These are phyloP conservation scores for Yoshiicerus persimilis DNA, from an alignment of 1,140 invertebrate species.

Conservation along the genomic window DNA sequence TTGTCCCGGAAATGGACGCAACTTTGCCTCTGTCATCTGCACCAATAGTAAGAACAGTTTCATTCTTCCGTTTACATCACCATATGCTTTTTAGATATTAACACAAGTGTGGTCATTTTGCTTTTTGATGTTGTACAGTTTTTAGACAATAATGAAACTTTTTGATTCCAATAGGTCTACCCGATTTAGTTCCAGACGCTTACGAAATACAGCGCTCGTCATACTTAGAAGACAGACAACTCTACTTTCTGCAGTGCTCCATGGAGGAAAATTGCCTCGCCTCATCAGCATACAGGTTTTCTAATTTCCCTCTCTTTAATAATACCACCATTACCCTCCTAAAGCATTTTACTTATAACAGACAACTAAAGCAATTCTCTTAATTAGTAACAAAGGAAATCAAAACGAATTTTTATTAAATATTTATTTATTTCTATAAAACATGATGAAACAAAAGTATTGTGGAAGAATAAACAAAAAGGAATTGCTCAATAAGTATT, in stretches of 20 bases:
- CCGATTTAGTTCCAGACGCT: constrained; percentile 83
- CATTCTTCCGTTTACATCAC: neutral
- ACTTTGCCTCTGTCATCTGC: constrained; percentile 76
- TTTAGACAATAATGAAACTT: neutral
- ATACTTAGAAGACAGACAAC: constrained; percentile 82
- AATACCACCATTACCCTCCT: too few relatives aligned
- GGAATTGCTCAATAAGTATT: too few relatives aligned
- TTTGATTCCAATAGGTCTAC: constrained; percentile 59
- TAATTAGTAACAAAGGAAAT: too few relatives aligned
- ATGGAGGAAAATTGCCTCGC: constrained; percentile 96
- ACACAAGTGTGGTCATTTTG: neutral
- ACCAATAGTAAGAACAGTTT: constrained; percentile 54
- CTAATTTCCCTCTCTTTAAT: neutral
- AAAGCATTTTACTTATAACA: too few relatives aligned
- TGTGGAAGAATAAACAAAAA: too few relatives aligned
- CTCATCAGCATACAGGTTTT: constrained; percentile 72
- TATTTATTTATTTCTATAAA: too few relatives aligned
- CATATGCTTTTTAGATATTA: neutral
- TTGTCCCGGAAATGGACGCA: constrained; percentile 61
- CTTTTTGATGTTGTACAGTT: too few relatives aligned
- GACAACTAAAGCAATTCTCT: too few relatives aligned
- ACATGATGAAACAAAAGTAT: too few relatives aligned
- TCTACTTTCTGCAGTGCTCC: constrained; percentile 85
- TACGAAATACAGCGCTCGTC: constrained; percentile 74
- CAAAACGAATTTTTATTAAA: too few relatives aligned